Base-by-base conservation (phyloP, 2,888 invertebrate species). In the Frankliniella intonsa region DNA sequence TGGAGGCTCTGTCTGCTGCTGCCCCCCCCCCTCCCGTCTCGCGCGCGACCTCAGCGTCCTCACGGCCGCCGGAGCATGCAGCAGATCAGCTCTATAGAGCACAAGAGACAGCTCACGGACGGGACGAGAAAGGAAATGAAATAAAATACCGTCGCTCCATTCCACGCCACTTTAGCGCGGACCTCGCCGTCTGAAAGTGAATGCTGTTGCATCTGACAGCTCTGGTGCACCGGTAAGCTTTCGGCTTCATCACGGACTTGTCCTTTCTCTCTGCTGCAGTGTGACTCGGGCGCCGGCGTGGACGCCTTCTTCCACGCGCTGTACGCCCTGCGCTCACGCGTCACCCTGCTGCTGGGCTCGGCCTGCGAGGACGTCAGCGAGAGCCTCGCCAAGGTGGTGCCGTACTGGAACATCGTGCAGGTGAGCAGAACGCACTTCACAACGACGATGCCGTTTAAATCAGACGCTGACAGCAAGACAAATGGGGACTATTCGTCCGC, bases 341-440 rank as follows among this genome's bases (percentile, higher is more conserved):
- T 96, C 92, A 91, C 94, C 84, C 92, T 94, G 90, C 89, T 97
- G 81, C 89, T 97, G 82, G 97, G 97, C n/a, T 93, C 95, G 0
- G 94, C 95, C 7, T 96, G 96, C 87, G 95, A 96, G 0, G 96
- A 96, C 86, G 97, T 97, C 82, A 96, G 96, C 0, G 95, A 97
- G 89, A 94, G 94, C 86, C 90, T 97, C 84, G 97, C 96, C 55
- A 95, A 96, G 89, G 94, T 97, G 82, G 95, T 95, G 50, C 95
- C 96, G 9, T 95, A 96, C 87, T 97, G 96, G 96, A 97, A 96
- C 87, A 94, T 97, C 85, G 92, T 97, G 14, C 95, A 97, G 92
- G 95, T 95, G 87, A 86, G 49, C 55, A 9, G 3, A 9, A 10
- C 55, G 38, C 38, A 38, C 38, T 38, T 38, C 38, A 38, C 38